These are phyloP conservation scores for Philantomba maxwellii DNA, from an alignment of 2,113 vertebrate species.

Conservation along the genomic window DNA sequence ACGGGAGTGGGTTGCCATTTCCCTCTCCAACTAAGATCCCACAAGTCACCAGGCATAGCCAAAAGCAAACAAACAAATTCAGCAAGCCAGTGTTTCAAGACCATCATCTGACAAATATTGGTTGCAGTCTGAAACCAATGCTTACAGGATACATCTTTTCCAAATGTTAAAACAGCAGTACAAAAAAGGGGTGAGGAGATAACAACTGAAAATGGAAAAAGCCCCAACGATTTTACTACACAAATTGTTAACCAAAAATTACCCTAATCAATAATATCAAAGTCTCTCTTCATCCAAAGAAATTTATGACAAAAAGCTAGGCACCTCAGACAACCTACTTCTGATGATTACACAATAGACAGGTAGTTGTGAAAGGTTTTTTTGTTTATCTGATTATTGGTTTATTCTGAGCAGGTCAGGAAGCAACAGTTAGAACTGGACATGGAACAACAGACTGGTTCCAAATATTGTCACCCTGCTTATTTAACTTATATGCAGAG, in stretches of 20 bases:
- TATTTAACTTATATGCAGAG: background rate
- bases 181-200: background rate
- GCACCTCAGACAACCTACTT: background rate
- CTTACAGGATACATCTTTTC: background rate
- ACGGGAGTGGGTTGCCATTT: background rate
- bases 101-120: background rate
- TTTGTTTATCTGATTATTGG: background rate
- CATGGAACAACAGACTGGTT: background rate
- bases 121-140: background rate
- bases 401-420: background rate
- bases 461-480: background rate
- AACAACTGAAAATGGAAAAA: background rate
- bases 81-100: background rate
- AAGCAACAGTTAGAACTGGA: background rate
- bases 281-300: background rate
- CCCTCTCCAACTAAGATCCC: background rate
- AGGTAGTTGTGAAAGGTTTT: background rate
- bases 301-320: background rate
- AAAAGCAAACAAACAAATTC: background rate
- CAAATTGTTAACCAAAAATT: background rate
- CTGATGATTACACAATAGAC: background rate
- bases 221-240: background rate
- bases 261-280: background rate
- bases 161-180: background rate
- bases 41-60: background rate